Evolutionary conservation across 2,797 vertebrate species (phyloP), one percentile per base, ranked within the genome.

Genomic region (Labeo calbasu): DNA sequence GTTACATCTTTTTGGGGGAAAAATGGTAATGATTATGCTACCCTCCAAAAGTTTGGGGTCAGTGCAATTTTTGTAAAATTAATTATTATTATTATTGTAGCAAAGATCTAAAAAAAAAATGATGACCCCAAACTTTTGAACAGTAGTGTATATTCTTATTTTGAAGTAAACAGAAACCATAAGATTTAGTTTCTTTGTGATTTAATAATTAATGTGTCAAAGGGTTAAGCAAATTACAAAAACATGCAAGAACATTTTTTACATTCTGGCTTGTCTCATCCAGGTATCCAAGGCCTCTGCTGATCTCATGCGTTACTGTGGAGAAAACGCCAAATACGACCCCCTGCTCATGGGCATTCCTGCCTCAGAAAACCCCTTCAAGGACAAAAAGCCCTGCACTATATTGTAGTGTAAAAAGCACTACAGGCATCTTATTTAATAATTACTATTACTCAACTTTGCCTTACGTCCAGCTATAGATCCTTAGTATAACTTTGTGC

Each of bases 321-420:
- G 92, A 77, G 96, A 98, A 73, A 95, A 97, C 0, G 96, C 96
- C 91, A 96, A 95, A 89, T 96, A 93, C 2, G 98, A 99, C 86
- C 97, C 97, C 0, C 87, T 99, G 88, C 96, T 99, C 4, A 94
- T 95, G 89, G 98, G 98, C 40, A 97, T 99, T 12, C 97, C 97
- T 0, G 91, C 97, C 13, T 99, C 98, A 5, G 98, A 99, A 92
- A 99, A 99, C 92, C 98, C 98, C 69, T 99, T 99, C 94, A 99
- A 99, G 95, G 98, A 99, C 93, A 99, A 98, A 93, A 99, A 98
- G 84, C 95, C 97, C 61, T 99, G 98, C 92, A 95, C 93, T 93
- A 96, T 99, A 92, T 94, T 99, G 91, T 99, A 99, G 94, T 94
- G 87, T 63, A 86, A 79, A 90, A 77, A 75, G 14, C 9, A 23